These are phyloP conservation scores for Alfaro cultratus DNA, from an alignment of 2,797 vertebrate genomes.

Conservation along the genomic window DNA sequence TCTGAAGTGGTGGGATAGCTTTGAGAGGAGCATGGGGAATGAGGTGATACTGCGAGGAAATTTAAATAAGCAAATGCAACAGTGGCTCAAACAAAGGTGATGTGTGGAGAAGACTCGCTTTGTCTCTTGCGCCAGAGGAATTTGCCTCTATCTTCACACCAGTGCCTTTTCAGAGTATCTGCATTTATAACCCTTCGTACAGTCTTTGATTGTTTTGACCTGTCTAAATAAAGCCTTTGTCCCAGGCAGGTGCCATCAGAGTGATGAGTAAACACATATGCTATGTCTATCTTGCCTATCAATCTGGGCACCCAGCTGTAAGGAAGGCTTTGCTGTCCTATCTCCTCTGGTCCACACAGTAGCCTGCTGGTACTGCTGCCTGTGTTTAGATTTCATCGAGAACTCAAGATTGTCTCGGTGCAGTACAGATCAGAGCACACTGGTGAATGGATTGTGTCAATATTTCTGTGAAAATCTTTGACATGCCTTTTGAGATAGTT, in stretches of 20 bases:
- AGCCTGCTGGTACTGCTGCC: slow-evolving; percentile 50
- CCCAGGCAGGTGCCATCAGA: slow-evolving; percentile 70
- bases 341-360: slow-evolving; percentile 70
- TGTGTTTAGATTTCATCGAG: slow-evolving; percentile 80
- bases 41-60: slow-evolving; percentile 53
- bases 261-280: slow-evolving; percentile 79
- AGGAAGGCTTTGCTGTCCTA: slow-evolving; percentile 68
- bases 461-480: slow-evolving; percentile 51
- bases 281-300: slow-evolving; percentile 82
- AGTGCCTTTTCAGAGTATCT: slow-evolving; percentile 62
- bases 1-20: slow-evolving; percentile 51
- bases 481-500: slow-evolving; percentile 8
- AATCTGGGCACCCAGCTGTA: slow-evolving; percentile 83
- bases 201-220: slow-evolving; percentile 62
- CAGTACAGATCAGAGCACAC: slow-evolving; percentile 65
- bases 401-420: slow-evolving; percentile 59
- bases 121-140: slow-evolving; percentile 36
- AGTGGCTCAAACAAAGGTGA: slow-evolving; percentile 37
- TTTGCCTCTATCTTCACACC: slow-evolving; percentile 61
- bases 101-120: slow-evolving; percentile 2
- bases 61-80: slow-evolving; percentile 67
- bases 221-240: slow-evolving; percentile 69
- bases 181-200: slow-evolving; percentile 70
- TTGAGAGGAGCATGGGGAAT: slow-evolving; percentile 48
- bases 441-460: slow-evolving; percentile 49